phyloP scores from a whole-genome alignment of 2,888 invertebrate genomes.

The Lasioglossum pauxillum region DNA sequence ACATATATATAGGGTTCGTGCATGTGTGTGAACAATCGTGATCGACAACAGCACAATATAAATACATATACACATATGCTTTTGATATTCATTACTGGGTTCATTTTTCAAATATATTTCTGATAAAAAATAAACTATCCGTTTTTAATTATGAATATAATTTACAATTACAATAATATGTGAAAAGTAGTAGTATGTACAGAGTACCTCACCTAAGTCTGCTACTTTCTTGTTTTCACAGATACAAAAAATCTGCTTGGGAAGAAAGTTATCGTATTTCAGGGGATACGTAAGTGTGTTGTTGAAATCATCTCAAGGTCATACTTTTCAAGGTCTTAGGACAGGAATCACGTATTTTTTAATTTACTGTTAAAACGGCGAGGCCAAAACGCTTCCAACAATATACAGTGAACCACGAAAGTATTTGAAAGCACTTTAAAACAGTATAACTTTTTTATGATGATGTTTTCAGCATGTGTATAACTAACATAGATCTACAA shows the following conservation, averaged over 20 bases:
- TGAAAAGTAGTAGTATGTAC: neutral
- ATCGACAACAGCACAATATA: neutral
- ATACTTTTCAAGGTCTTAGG: too few relatives aligned
- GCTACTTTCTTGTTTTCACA: neutral
- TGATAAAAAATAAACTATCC: neutral
- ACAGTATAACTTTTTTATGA: too few relatives aligned
- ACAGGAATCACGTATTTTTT: neutral
- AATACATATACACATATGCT: neutral
- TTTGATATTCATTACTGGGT: neutral
- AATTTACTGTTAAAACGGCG: neutral
- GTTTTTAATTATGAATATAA: neutral
- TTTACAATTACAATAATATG: neutral
- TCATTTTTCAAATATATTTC: neutral
- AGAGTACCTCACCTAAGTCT: neutral
- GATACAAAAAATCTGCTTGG: neutral
- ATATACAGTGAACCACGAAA: neutral
- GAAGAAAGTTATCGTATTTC: neutral
- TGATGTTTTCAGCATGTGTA: too few relatives aligned
- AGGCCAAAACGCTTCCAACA: neutral
- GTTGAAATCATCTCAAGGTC: neutral
- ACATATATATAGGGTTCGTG: neutral
- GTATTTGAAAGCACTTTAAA: too few relatives aligned
- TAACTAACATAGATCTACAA: too few relatives aligned
- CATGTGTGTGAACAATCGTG: neutral
- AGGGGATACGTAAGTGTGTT: neutral